Conservation (phyloP, 2,888 invertebrate species). For the Pegoplata infirma region DNA sequence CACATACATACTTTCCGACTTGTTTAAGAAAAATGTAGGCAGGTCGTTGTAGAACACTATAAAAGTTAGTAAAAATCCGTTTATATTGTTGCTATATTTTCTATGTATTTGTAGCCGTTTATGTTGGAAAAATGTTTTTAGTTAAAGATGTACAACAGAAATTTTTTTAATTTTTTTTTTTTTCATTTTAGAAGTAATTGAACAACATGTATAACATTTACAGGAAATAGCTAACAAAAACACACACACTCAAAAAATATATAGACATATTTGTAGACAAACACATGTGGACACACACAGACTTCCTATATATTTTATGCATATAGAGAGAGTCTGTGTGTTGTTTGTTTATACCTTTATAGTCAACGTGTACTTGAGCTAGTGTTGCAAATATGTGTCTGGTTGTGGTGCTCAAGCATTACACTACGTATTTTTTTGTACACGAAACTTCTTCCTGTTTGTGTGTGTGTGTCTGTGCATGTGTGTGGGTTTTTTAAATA, state of each 20-base stretch:
- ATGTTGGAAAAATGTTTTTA: background rate
- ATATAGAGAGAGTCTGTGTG: background rate
- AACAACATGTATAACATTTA: conserved; percentile 52
- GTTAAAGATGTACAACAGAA: conserved; percentile 27
- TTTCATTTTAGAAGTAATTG: conserved; percentile 52
- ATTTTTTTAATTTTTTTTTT: conserved; percentile 40
- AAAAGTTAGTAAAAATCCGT: background rate
- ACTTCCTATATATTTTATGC: too few species aligned
- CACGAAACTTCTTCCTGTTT: background rate
- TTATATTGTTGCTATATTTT: background rate
- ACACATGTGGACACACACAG: background rate
- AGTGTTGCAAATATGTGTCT: conserved; percentile 25
- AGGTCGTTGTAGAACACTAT: background rate
- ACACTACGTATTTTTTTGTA: background rate
- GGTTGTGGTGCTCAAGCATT: conserved; percentile 32
- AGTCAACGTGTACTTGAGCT: conserved; percentile 12
- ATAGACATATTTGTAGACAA: background rate
- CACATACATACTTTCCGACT: too few species aligned
- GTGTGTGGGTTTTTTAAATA: background rate
- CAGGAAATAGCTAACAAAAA: too few species aligned
- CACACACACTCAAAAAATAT: conserved; percentile 3
- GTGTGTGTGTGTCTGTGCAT: too few species aligned
- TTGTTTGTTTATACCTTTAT: background rate
- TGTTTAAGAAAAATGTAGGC: conserved; percentile 13
- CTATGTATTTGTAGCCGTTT: conserved; percentile 8